These are phyloP conservation scores for Cyclargus thomasi DNA, from an alignment of 1,140 invertebrate species.

Conservation along the genomic window DNA sequence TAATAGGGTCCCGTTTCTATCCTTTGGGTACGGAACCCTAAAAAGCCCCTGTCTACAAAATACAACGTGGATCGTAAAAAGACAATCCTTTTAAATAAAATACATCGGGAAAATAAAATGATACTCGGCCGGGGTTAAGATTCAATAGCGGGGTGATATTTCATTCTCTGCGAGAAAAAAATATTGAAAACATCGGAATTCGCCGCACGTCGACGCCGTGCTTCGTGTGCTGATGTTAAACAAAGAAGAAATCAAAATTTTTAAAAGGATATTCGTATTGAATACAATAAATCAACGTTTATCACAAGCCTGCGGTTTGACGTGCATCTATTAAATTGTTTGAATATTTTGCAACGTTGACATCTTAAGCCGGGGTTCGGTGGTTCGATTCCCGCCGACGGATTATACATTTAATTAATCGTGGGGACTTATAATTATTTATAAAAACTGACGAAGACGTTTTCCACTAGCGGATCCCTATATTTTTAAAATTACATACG, in stretches of 20 bases:
- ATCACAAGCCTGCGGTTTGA: background rate
- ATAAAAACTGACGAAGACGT: too few species aligned
- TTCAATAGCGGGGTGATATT: background rate
- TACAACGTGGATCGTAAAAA: background rate
- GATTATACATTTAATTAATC: too few species aligned
- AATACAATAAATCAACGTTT: background rate
- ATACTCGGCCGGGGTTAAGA: background rate
- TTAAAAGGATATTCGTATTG: background rate
- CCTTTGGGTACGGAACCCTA: too few species aligned
- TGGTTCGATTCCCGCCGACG: too few species aligned
- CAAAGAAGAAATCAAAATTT: background rate
- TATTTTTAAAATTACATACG: too few species aligned
- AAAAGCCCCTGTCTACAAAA: background rate
- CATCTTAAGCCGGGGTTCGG: too few species aligned
- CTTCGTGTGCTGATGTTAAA: background rate
- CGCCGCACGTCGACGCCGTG: background rate
- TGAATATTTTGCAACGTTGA: too few species aligned
- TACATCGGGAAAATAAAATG: background rate
- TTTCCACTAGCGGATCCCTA: too few species aligned
- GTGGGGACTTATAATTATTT: too few species aligned
- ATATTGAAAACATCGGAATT: constrained; percentile 1
- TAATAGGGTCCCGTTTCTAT: too few species aligned
- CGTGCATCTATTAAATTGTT: too few species aligned
- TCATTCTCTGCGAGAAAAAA: background rate
- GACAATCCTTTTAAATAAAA: constrained; percentile 1